Evolutionary conservation across 2,797 vertebrate species (phyloP), one percentile per base, ranked within the genome.

Genomic region (Allobates femoralis): DNA sequence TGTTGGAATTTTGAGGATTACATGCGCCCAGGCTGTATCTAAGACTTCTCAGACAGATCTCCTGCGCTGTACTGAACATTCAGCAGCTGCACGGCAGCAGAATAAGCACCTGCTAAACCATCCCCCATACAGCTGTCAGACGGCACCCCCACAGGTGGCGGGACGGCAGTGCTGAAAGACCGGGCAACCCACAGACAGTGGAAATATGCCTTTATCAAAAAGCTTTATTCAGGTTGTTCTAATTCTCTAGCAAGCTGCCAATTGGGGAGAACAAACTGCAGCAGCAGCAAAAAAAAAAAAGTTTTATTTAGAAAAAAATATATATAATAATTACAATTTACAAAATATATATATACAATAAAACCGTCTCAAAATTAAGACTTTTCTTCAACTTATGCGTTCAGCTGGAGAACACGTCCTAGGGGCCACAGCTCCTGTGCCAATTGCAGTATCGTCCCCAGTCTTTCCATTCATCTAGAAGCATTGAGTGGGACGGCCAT

Each of bases 121-220:
- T 64, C 69, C 86, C 86, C 86, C 86, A n/a, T 84, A 58, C 76
- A 87, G 82, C 82, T 87, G 86, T 84, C 82, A 84, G 23, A 73
- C 50, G 51, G 66, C 15, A 53, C 28, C 55, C 73, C 55, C 86
- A 88, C 86, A 87, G 86, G 69, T 88, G 86, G 81, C 79, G 66
- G 23, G 79, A 34, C 34, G 15, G 6, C 34, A 34, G 26, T 21
- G n/a, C 34, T 62, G 67, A 81, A 73, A 51, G 69, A 60, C 28
- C 37, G 50, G 28, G 53, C 64, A 53, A 21, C 55, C 28, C 41
- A 12, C 78, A 16, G 19, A 64, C 23, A 64, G 14, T 21, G 53
- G 53, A n/a, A 23, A 58, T 21, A 28, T 58, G 30, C 80, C 12
- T 26, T 73, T 14, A 55, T 34, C 51, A n/a, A 55, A 50, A 37